A percentile compares a stretch with the other conserved stretches of the same genome.
phyloP scores from a whole-genome alignment of 2,888 invertebrate genomes.

The Brachyptera putata region DNA sequence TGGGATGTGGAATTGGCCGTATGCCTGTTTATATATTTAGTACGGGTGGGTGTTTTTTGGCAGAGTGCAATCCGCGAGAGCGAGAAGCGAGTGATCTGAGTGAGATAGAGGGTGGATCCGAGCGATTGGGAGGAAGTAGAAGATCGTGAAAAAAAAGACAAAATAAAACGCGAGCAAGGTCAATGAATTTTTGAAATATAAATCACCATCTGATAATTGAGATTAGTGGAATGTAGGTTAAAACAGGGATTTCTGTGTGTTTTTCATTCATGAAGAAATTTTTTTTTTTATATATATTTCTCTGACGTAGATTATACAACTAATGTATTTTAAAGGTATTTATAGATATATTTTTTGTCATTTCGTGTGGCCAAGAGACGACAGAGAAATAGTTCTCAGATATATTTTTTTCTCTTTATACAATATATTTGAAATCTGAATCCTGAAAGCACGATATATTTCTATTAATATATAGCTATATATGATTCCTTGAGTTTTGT shows the following conservation, averaged over 20 bases:
- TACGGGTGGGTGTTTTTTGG: constrained; percentile 44
- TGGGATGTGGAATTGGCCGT: constrained; percentile 49
- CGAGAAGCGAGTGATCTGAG: not conserved
- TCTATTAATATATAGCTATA: too few relatives aligned
- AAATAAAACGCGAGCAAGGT: constrained; percentile 14
- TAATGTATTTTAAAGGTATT: not conserved
- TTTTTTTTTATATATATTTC: too few relatives aligned
- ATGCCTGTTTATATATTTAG: constrained; percentile 49
- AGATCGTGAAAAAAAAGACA: constrained; percentile 4
- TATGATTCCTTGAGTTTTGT: too few relatives aligned
- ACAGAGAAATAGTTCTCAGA: too few relatives aligned
- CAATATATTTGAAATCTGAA: too few relatives aligned
- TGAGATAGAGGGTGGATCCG: not conserved
- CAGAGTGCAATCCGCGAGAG: not conserved
- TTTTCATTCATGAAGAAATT: constrained; percentile 20
- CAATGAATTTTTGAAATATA: constrained; percentile 9
- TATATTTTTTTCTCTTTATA: not conserved
- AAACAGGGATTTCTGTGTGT: constrained; percentile 3
- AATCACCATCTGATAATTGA: constrained; percentile 15
- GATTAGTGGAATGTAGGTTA: constrained; percentile 22
- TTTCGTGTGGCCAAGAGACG: not conserved
- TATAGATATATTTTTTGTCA: not conserved
- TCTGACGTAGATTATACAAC: too few relatives aligned
- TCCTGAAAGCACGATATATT: too few relatives aligned
- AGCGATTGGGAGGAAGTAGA: constrained; percentile 10